These are phyloP conservation scores for Dolichomitus sp. DNA, from an alignment of 2,888 invertebrate species.

Conservation along the genomic window DNA sequence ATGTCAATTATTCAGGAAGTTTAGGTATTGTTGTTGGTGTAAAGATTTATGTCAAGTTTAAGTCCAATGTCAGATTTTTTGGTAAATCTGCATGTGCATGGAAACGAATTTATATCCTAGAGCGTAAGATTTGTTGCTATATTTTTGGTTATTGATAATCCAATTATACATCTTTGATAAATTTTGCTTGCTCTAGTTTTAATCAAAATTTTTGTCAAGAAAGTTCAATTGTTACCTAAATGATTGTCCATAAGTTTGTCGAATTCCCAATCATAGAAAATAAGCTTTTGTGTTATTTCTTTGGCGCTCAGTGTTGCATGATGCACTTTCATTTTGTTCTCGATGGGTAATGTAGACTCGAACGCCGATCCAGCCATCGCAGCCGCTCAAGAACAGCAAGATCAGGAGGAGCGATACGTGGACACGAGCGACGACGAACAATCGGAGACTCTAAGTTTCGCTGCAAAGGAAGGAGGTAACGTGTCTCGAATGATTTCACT, in stretches of 20 bases:
- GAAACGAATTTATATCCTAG: constrained; percentile 23
- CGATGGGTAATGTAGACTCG: constrained; percentile 87
- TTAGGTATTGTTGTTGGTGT: background rate
- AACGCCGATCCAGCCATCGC: constrained; percentile 90
- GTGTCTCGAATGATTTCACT: constrained; percentile 51
- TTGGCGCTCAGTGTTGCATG: constrained; percentile 73
- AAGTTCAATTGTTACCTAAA: no score
- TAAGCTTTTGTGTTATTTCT: constrained; percentile 47
- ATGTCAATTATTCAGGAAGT: background rate
- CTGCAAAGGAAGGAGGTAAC: constrained; percentile 88
- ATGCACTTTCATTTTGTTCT: constrained; percentile 69
- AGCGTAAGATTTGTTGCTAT: no score
- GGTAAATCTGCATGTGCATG: no score
- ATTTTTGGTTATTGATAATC: no score
- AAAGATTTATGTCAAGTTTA: background rate
- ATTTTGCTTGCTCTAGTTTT: no score
- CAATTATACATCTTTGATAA: no score
- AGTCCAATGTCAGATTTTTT: background rate
- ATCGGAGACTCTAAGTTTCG: constrained; percentile 80
- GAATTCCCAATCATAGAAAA: constrained; percentile 70
- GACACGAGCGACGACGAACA: constrained; percentile 85
- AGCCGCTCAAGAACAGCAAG: constrained; percentile 86
- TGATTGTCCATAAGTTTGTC: no score
- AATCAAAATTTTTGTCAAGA: no score
- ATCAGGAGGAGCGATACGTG: constrained; percentile 78